phyloP scores from a whole-genome alignment of 2,888 invertebrate species.

The Perithous albicinctus region DNA sequence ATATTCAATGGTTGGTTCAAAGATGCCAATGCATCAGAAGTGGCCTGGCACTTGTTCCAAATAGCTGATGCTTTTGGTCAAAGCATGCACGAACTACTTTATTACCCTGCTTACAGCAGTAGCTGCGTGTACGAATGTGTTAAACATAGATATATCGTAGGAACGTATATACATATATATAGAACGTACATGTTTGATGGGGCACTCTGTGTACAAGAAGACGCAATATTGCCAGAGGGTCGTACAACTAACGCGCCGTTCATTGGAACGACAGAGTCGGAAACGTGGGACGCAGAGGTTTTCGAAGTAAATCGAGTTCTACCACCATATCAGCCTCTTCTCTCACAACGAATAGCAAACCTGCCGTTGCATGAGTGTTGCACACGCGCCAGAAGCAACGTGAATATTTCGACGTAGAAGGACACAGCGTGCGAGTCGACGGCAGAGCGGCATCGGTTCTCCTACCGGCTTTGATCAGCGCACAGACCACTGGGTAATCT shows the following conservation, averaged over 20 bases:
- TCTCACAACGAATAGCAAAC: constrained; percentile 18
- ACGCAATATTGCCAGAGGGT: constrained; percentile 72
- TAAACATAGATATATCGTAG: background rate
- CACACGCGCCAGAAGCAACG: constrained; percentile 40
- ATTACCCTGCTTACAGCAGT: constrained; percentile 1
- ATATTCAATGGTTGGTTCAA: background rate
- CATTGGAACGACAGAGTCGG: constrained; percentile 60
- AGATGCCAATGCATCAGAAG: background rate
- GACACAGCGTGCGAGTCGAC: constrained; percentile 35
- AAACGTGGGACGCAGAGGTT: constrained; percentile 57
- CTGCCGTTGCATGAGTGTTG: constrained; percentile 32
- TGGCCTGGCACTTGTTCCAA: background rate
- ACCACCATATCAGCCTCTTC: constrained; percentile 32
- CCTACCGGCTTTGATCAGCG: constrained; percentile 69
- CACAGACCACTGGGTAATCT: constrained; percentile 70
- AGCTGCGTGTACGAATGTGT: constrained; percentile 1
- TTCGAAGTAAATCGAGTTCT: constrained; percentile 78
- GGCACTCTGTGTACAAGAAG: constrained; percentile 49
- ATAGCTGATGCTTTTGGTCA: background rate
- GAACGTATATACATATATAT: too few relatives aligned
- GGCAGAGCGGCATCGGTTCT: constrained; percentile 34
- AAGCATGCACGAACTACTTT: constrained; percentile 36
- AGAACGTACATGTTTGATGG: constrained; percentile 9
- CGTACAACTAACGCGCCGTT: constrained; percentile 37
- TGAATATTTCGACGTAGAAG: constrained; percentile 56